These are phyloP conservation scores for Coreius guichenoti DNA, from an alignment of 2,797 vertebrate species.

Conservation along the genomic window DNA sequence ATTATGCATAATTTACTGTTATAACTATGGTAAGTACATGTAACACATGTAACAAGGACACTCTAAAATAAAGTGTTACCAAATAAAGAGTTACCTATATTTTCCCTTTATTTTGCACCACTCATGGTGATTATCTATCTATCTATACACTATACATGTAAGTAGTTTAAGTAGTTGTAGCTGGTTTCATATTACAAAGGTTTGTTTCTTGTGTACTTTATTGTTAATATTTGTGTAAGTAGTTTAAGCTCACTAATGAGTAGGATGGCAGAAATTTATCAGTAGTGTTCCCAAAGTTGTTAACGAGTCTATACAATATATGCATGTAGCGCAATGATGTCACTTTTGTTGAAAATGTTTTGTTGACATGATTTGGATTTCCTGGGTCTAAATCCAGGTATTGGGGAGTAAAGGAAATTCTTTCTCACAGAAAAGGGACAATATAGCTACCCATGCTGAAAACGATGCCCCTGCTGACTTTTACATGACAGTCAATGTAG, in stretches of 20 bases:
- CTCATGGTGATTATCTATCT: too few relatives aligned
- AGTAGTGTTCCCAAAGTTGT: conserved; percentile 24
- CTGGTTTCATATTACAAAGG: background rate
- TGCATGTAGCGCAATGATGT: conserved; percentile 69
- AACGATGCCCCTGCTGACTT: conserved; percentile 81
- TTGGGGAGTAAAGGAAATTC: conserved; percentile 72
- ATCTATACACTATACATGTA: too few relatives aligned
- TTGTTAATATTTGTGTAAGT: background rate
- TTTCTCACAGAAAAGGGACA: conserved; percentile 73
- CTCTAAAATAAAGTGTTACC: too few relatives aligned
- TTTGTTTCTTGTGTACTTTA: background rate
- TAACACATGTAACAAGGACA: too few relatives aligned
- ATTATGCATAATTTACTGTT: too few relatives aligned
- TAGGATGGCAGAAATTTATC: conserved; percentile 34
- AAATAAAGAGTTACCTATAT: too few relatives aligned
- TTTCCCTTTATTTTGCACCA: too few relatives aligned
- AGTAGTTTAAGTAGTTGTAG: background rate
- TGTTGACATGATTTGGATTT: conserved; percentile 74
- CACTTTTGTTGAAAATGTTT: conserved; percentile 66
- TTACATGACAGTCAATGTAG: conserved; percentile 77
- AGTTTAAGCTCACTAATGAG: conserved; percentile 39
- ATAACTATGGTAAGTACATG: too few relatives aligned
- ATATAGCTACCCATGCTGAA: conserved; percentile 80
- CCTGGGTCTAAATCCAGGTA: conserved; percentile 74
- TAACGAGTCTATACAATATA: conserved; percentile 60